Conservation (phyloP, 37 sponge, comb jelly and placozoan genomes). For the Geodia barretti region DNA sequence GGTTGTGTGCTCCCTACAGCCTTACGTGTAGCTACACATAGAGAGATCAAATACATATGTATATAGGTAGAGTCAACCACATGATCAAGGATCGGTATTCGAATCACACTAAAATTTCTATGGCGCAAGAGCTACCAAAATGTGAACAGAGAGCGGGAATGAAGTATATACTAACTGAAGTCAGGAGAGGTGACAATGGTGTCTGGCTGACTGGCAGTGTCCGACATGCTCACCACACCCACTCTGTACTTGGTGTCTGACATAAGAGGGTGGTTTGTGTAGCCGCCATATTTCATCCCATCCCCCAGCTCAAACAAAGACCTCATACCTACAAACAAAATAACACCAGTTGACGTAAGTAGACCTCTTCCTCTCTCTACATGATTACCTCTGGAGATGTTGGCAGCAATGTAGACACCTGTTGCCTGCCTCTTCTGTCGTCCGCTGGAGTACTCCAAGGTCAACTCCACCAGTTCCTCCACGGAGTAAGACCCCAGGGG, state of each 20-base stretch:
- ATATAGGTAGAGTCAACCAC: too few relatives aligned
- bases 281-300: conserved; percentile 42
- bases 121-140: too few relatives aligned
- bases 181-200: too few relatives aligned
- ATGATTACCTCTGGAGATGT: neutral
- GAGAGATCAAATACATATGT: too few relatives aligned
- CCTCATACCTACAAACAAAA: too few relatives aligned
- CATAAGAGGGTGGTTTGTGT: conserved; percentile 25
- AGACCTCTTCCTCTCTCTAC: neutral
- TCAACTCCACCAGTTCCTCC: conserved; percentile 14
- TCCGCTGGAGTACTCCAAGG: neutral
- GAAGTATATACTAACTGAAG: too few relatives aligned
- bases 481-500: conserved; percentile 16
- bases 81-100: too few relatives aligned
- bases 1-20: too few relatives aligned
- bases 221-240: neutral
- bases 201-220: neutral
- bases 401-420: conserved; percentile 42
- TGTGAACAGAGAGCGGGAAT: too few relatives aligned
- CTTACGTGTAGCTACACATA: too few relatives aligned
- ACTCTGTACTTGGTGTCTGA: conserved; percentile 25
- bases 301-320: conserved; percentile 51
- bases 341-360: too few relatives aligned
- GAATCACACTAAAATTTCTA: too few relatives aligned
- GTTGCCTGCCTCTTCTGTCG: neutral